A percentile compares a stretch with the other conserved stretches of the same genome.
These are phyloP conservation scores for Pegea sp. DNA, from an alignment of 23 tunicate species.

Conservation along the genomic window DNA sequence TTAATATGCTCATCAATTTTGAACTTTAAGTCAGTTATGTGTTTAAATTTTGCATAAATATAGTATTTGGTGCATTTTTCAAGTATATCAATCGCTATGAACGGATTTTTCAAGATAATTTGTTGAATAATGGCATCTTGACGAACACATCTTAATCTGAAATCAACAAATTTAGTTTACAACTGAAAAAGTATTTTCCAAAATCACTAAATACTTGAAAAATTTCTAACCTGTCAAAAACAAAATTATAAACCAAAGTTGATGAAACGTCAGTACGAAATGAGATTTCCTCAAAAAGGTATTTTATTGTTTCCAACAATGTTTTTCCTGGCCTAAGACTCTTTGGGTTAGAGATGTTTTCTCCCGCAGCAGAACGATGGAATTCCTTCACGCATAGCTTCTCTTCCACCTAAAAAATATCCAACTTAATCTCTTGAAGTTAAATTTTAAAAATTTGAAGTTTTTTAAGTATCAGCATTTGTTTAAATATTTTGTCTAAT, in stretches of 20 bases:
- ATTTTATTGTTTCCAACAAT: slow-evolving; percentile 39
- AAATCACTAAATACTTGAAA: background rate
- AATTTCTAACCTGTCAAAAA: slow-evolving; percentile 57
- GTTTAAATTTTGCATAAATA: slow-evolving; percentile 22
- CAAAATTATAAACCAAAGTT: slow-evolving; percentile 23
- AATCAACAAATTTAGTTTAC: background rate
- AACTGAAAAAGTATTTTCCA: background rate
- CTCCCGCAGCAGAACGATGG: slow-evolving; percentile 86
- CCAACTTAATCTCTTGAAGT: no score
- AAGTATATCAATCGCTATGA: slow-evolving; percentile 5
- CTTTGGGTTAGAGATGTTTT: slow-evolving; percentile 20
- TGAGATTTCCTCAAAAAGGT: slow-evolving; percentile 17
- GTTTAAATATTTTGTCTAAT: no score
- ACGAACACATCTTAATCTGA: slow-evolving; percentile 57
- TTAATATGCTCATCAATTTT: slow-evolving; percentile 45
- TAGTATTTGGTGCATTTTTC: slow-evolving; percentile 52
- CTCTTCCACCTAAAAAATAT: slow-evolving; percentile 6
- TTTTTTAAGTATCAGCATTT: no score
- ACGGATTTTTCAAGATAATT: slow-evolving; percentile 13
- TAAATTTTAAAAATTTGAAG: no score
- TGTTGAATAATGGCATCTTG: slow-evolving; percentile 73
- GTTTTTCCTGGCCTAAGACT: slow-evolving; percentile 29
- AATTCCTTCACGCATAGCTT: slow-evolving; percentile 54
- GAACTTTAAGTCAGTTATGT: slow-evolving; percentile 1
- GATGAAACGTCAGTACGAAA: slow-evolving; percentile 5